Percentiles rank a stretch among this genome's conserved stretches.
These are phyloP conservation scores for Atta texana DNA, from an alignment of 1,140 invertebrate species.

Conservation along the genomic window DNA sequence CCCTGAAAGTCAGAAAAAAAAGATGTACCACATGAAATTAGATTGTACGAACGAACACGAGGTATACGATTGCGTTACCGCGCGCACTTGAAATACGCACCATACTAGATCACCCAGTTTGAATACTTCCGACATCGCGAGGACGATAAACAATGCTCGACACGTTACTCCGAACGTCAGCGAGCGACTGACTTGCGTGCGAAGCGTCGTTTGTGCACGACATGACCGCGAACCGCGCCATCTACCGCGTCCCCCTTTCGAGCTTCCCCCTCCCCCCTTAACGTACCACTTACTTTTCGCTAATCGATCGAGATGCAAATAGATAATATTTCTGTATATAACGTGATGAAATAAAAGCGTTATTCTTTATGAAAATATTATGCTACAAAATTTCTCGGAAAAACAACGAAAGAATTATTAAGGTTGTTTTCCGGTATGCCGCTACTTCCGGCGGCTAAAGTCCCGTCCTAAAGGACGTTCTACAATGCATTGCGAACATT, in stretches of 20 bases:
- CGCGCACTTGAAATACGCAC: slow-evolving; percentile 86
- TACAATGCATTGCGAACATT: slow-evolving; percentile 2
- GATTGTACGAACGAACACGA: not conserved
- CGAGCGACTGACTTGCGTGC: slow-evolving; percentile 82
- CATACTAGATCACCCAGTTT: slow-evolving; percentile 92
- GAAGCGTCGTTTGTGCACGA: slow-evolving; percentile 80
- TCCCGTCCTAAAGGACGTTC: slow-evolving; percentile 63
- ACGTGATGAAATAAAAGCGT: not conserved
- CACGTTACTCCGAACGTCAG: slow-evolving; percentile 75
- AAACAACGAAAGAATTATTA: not conserved
- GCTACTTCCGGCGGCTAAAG: slow-evolving; percentile 40
- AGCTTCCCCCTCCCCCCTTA: not conserved
- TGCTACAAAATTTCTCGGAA: no score
- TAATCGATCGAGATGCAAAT: slow-evolving; percentile 54
- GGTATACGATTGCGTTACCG: not conserved
- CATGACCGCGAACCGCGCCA: slow-evolving; percentile 74
- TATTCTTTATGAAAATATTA: not conserved
- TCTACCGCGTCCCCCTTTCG: slow-evolving; percentile 1
- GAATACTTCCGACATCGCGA: slow-evolving; percentile 87
- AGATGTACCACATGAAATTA: slow-evolving; percentile 46
- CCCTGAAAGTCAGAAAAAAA: slow-evolving; percentile 91
- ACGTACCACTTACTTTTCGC: not conserved
- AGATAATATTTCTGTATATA: not conserved
- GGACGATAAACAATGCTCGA: slow-evolving; percentile 19
- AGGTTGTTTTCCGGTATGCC: slow-evolving; percentile 16